These are phyloP conservation scores for Cenopis cana DNA, from an alignment of 2,888 invertebrate genomes.

Conservation along the genomic window DNA sequence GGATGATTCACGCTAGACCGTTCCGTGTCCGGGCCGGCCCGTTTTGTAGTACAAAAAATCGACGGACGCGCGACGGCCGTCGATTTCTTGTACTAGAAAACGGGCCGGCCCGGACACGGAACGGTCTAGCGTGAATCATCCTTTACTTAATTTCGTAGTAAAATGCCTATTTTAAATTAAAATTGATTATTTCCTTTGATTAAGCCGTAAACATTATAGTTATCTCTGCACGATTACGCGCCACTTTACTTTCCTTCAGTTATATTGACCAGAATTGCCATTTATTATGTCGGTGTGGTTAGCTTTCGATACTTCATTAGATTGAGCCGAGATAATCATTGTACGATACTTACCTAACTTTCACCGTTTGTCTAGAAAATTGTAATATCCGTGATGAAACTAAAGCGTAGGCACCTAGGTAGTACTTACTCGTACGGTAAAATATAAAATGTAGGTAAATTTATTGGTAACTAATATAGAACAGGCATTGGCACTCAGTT, in stretches of 20 bases:
- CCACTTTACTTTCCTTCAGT: constrained; percentile 40
- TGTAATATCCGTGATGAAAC: constrained; percentile 5
- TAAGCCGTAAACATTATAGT: constrained; percentile 20
- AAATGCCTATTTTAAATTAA: neutral
- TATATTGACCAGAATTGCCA: constrained; percentile 47
- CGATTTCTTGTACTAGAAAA: too few relatives aligned
- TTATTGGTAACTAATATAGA: too few relatives aligned
- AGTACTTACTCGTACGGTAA: too few relatives aligned
- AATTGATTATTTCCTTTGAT: constrained; percentile 9
- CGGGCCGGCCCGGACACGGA: too few relatives aligned
- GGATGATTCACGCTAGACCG: too few relatives aligned
- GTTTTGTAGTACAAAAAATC: too few relatives aligned
- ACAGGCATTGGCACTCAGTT: too few relatives aligned
- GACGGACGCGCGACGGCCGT: too few relatives aligned
- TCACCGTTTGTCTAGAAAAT: constrained; percentile 41
- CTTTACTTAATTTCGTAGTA: neutral
- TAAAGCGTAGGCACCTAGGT: too few relatives aligned
- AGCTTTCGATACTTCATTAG: constrained; percentile 50
- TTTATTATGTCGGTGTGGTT: constrained; percentile 51
- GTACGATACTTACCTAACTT: constrained; percentile 30
- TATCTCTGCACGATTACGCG: constrained; percentile 30
- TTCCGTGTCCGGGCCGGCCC: too few relatives aligned
- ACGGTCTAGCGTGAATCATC: too few relatives aligned
- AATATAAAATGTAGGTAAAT: too few relatives aligned
- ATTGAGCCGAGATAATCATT: constrained; percentile 41